Evolutionary conservation across 2,888 invertebrate species (phyloP).

Genomic region (Drosophila meridionalis): DNA sequence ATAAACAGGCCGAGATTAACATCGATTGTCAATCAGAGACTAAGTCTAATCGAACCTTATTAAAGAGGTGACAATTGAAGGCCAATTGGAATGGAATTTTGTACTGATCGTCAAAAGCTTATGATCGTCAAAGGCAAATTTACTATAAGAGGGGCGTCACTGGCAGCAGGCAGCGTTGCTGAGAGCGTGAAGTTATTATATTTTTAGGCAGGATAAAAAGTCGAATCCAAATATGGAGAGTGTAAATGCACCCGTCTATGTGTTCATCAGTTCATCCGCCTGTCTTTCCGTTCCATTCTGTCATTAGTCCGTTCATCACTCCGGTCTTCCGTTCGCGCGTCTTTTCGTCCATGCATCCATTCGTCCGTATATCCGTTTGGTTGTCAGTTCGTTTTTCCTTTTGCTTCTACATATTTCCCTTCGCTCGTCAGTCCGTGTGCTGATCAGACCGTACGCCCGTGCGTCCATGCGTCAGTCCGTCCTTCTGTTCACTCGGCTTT

Average conservation of each 20-base stretch:
- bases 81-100: not conserved
- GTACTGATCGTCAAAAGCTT: not conserved
- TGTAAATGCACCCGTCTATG: too few relatives aligned
- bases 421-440: not conserved
- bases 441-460: too few relatives aligned
- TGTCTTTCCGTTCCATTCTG: too few relatives aligned
- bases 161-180: not conserved
- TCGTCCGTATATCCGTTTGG: not conserved
- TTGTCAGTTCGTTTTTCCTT: not conserved
- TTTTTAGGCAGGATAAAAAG: not conserved
- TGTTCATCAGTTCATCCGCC: too few relatives aligned
- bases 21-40: constrained; percentile 12
- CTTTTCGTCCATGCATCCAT: not conserved
- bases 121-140: too few relatives aligned
- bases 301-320: too few relatives aligned
- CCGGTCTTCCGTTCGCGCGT: too few relatives aligned
- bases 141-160: not conserved
- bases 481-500: not conserved
- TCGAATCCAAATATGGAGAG: too few relatives aligned
- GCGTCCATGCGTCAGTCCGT: too few relatives aligned
- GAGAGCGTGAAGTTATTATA: not conserved
- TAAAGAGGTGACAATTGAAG: too few relatives aligned
- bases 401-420: not conserved
- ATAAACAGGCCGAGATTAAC: constrained; percentile 19
- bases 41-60: not conserved